These are phyloP conservation scores for Tetragonula carbonaria DNA, from an alignment of 2,888 invertebrate species.

Conservation along the genomic window DNA sequence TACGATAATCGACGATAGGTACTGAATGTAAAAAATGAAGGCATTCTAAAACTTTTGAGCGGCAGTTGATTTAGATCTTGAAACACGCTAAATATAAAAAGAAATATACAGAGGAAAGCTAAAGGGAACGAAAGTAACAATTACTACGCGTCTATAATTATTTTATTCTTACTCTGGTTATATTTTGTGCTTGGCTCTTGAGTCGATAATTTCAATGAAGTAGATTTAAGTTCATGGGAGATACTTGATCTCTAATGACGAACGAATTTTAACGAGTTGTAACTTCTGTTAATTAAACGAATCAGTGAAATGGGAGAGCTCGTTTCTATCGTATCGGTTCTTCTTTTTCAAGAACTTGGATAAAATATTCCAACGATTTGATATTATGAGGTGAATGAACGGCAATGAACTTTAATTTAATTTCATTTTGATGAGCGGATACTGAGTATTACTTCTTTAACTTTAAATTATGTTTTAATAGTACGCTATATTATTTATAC, in stretches of 20 bases:
- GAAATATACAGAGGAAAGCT: no score
- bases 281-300: constrained; percentile 20
- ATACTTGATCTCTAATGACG: not conserved
- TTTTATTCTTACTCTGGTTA: not conserved
- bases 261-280: not conserved
- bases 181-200: not conserved
- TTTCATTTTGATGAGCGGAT: not conserved
- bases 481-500: not conserved
- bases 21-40: no score
- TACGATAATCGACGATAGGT: no score
- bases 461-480: constrained; percentile 20
- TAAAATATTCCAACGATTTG: constrained; percentile 26
- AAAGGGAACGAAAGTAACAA: not conserved
- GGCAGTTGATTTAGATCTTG: not conserved
- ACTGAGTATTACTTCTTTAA: not conserved
- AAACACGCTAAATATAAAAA: not conserved
- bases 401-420: constrained; percentile 33
- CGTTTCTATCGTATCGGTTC: not conserved
- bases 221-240: not conserved
- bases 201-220: not conserved
- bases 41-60: no score
- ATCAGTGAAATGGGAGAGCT: not conserved
- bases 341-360: not conserved
- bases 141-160: not conserved
- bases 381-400: not conserved